A percentile compares a stretch with the other conserved stretches of the same genome.
These are phyloP conservation scores for Leptopilina boulardi DNA, from an alignment of 1,140 invertebrate species.

Conservation along the genomic window DNA sequence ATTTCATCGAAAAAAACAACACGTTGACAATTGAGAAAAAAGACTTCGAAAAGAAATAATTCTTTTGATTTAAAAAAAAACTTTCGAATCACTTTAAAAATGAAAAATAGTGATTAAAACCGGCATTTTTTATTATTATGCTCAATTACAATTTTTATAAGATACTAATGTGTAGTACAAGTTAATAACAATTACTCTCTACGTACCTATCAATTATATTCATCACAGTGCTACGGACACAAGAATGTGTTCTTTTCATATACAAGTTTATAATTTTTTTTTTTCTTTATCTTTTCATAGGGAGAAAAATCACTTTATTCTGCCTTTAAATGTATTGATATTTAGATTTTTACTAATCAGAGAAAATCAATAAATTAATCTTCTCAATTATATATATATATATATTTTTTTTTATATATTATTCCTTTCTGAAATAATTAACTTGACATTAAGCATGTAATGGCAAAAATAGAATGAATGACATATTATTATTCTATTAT, in stretches of 20 bases:
- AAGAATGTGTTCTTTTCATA: slow-evolving; percentile 74
- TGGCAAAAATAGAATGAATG: slow-evolving; percentile 9
- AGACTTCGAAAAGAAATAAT: too few relatives aligned
- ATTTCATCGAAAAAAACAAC: not conserved
- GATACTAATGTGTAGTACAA: slow-evolving; percentile 48
- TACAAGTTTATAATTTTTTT: slow-evolving; percentile 69
- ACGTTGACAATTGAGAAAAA: not conserved
- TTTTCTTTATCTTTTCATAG: slow-evolving; percentile 38
- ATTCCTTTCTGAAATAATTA: too few relatives aligned
- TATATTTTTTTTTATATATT: slow-evolving; percentile 32
- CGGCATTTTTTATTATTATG: slow-evolving; percentile 62
- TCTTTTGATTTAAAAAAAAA: slow-evolving; percentile 33
- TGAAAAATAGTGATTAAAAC: slow-evolving; percentile 47
- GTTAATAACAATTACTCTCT: slow-evolving; percentile 65
- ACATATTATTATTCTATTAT: not conserved
- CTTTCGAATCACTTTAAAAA: slow-evolving; percentile 49
- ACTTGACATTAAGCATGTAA: not conserved
- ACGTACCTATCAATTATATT: slow-evolving; percentile 74
- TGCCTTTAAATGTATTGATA: slow-evolving; percentile 33
- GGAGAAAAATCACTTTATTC: slow-evolving; percentile 34
- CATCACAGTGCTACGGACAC: slow-evolving; percentile 77
- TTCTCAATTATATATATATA: slow-evolving; percentile 23
- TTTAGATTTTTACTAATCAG: slow-evolving; percentile 37
- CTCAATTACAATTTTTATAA: slow-evolving; percentile 61
- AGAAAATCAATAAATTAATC: slow-evolving; percentile 30